Evolutionary conservation across 2,113 vertebrate species (phyloP).

Genomic region (Hyaena hyaena): DNA sequence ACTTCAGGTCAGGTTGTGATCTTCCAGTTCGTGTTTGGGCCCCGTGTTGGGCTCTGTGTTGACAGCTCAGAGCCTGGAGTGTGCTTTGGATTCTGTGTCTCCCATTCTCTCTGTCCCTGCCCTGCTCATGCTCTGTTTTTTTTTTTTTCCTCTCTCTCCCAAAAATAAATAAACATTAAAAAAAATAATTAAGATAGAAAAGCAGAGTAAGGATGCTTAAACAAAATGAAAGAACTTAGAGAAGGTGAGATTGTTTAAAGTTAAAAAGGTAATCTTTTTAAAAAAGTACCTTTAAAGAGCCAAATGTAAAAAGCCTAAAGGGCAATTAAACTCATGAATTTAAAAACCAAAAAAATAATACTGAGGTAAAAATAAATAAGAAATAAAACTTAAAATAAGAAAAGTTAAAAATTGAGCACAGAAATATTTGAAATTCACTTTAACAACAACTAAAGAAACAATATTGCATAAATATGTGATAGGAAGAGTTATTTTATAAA

Average conservation of each 20-base stretch:
- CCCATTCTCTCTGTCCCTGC: too few relatives aligned
- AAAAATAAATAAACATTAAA: too few relatives aligned
- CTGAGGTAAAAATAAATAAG: conserved; percentile 25
- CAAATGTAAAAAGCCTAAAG: background rate
- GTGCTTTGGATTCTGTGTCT: too few relatives aligned
- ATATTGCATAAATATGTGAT: background rate
- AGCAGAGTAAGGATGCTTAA: background rate
- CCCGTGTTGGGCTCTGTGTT: too few relatives aligned
- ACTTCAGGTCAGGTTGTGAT: too few relatives aligned
- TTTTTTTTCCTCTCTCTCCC: too few relatives aligned
- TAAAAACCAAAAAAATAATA: conserved; percentile 31
- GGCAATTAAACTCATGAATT: background rate
- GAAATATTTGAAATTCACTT: conserved; percentile 2
- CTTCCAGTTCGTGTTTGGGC: too few relatives aligned
- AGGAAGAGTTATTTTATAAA: background rate
- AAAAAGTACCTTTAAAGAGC: background rate
- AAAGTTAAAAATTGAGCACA: background rate
- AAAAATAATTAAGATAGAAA: background rate
- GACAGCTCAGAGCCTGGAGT: too few relatives aligned
- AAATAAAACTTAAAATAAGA: background rate
- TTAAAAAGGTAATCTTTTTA: background rate
- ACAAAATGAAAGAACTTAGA: background rate
- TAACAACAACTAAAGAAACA: background rate
- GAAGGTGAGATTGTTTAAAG: background rate
- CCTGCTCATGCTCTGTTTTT: too few relatives aligned